Evolutionary conservation across 2,113 vertebrate genomes (phyloP).

Genomic region (Lontra canadensis): DNA sequence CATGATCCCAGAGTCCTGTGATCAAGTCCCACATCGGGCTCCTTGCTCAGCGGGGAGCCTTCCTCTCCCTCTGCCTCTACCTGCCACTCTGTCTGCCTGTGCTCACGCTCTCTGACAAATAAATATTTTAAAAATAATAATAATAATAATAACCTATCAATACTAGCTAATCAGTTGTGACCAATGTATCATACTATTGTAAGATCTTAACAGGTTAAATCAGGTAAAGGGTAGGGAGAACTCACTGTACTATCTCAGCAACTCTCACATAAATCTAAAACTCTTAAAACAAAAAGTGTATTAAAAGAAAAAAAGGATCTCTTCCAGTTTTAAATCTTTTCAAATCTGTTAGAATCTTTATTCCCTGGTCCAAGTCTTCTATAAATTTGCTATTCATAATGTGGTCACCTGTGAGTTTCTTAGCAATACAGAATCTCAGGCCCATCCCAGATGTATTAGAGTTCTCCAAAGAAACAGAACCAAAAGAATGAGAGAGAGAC

Average conservation of each 20-base stretch:
- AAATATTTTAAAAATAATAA: too few relatives aligned
- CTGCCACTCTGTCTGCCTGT: too few relatives aligned
- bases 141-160: not conserved
- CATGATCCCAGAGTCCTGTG: too few relatives aligned
- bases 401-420: not conserved
- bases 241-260: not conserved
- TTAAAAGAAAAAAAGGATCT: not conserved
- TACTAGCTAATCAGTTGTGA: not conserved
- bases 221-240: not conserved
- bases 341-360: not conserved
- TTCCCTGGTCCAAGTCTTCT: not conserved
- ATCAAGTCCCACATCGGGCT: too few relatives aligned
- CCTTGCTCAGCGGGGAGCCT: too few relatives aligned
- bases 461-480: not conserved
- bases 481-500: not conserved
- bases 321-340: not conserved
- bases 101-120: too few relatives aligned
- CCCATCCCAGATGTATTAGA: not conserved
- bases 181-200: not conserved
- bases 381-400: not conserved
- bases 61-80: too few relatives aligned
- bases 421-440: not conserved
- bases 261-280: constrained; percentile 1
- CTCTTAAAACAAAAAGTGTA: constrained; percentile 16
- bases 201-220: not conserved